Percentiles rank a stretch among this genome's conserved stretches.
Evolutionary conservation across 2,797 vertebrate species (phyloP).

Genomic region (Emydoidea blandingii): DNA sequence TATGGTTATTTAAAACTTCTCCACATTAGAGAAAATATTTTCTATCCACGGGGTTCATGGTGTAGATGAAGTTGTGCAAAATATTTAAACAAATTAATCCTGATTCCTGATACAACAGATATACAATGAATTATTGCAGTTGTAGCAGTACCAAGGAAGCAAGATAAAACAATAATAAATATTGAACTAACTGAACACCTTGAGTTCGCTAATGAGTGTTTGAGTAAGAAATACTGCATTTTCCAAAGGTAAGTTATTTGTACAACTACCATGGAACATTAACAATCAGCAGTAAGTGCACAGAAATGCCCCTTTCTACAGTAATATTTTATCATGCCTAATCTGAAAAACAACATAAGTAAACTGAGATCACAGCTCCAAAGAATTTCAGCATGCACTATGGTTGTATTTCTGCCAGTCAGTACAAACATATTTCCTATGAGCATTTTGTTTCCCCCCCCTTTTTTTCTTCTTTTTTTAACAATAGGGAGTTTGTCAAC

Average conservation of each 20-base stretch:
- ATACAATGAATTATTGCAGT: conserved; percentile 87
- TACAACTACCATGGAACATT: conserved; percentile 83
- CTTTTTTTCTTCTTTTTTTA: conserved; percentile 41
- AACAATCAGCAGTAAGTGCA: conserved; percentile 83
- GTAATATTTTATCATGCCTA: conserved; percentile 86
- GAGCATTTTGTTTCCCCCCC: conserved; percentile 67
- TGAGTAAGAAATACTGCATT: conserved; percentile 79
- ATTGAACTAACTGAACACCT: conserved; percentile 79
- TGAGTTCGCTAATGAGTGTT: conserved; percentile 79
- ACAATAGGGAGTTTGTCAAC: conserved; percentile 56
- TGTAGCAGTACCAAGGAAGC: conserved; percentile 86
- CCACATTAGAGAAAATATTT: conserved; percentile 48
- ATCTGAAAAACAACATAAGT: conserved; percentile 84
- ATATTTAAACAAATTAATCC: conserved; percentile 72
- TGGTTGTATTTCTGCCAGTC: conserved; percentile 83
- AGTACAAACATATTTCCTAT: conserved; percentile 80
- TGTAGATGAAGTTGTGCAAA: conserved; percentile 75
- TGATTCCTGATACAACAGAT: conserved; percentile 85
- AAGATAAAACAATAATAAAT: conserved; percentile 81
- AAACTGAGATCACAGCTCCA: conserved; percentile 85
- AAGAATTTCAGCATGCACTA: conserved; percentile 88
- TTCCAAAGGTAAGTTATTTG: conserved; percentile 82
- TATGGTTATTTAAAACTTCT: conserved; percentile 71
- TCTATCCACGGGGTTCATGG: conserved; percentile 47
- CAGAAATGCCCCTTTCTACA: conserved; percentile 84